Base-by-base conservation (phyloP, 2,888 invertebrate genomes). In the Mythimna impura region DNA sequence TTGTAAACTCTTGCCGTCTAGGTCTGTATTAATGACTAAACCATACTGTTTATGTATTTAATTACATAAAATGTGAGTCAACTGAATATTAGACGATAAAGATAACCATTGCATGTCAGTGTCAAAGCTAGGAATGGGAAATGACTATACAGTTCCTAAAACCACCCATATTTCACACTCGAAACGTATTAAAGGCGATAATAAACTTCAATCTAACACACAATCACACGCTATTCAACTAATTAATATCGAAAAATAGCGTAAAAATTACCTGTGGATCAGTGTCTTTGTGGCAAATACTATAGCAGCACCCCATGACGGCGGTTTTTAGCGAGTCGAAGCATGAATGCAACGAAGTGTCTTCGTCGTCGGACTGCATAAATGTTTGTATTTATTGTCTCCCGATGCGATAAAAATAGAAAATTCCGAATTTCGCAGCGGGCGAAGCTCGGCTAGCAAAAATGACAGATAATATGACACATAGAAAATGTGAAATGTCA, bases 291-390 rank as follows among this genome's bases (percentile, higher is more conserved):
- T 97, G 97, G 91, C 97, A 97, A 88, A 97, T 97, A 93, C 97
- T 97, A 92, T 97, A 97, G 92, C 97, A 98, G 93, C 97, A 97
- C 87, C 97, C 97, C 97, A 97, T 97, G 90, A 95, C 94, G 89
- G 95, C 94, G 87, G 81, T 95, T 90, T 93, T 96, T 80, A 96
- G 86, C 75, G 95, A 94, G 86, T 93, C 93, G 93, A 95, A 96
- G 93, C 96, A 96, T 94, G 95, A 95, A 94, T 95, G 95, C 93
- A 95, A 88, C 88, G 93, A 85, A 85, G 90, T 91, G 87, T 94
- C 94, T 86, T 94, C 95, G 78, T 93, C 93, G 91, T 93, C 93
- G 78, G 95, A 92, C 95, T 96, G 96, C 96, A 96, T 96, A 92
- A 93, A 93, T 95, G 90, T 93, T 94, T 93, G 88, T 91, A 89